Evolutionary conservation across 2,113 vertebrate genomes (phyloP).

Genomic region (Melozone crissalis): DNA sequence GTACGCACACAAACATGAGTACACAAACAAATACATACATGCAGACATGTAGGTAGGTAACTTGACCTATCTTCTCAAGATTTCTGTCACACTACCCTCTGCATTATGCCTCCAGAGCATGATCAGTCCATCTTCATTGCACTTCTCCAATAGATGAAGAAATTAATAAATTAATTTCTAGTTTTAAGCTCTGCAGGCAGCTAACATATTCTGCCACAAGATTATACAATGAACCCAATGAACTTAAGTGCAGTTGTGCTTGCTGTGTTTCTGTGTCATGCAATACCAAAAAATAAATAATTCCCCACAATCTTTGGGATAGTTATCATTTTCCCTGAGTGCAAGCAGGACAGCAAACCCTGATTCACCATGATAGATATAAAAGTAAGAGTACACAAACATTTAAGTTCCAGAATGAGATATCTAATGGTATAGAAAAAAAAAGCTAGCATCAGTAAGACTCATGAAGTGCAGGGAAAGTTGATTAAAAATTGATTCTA

Average conservation of each 20-base stretch:
- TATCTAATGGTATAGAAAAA: neutral
- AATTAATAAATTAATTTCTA: neutral
- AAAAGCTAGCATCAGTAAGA: neutral
- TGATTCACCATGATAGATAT: neutral
- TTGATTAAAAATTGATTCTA: neutral
- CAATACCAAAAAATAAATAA: neutral
- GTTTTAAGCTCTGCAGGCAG: neutral
- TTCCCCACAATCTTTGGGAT: neutral
- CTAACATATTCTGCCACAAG: neutral
- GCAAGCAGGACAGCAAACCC: neutral
- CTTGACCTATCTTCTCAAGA: neutral
- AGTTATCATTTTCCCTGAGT: neutral
- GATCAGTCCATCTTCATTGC: neutral
- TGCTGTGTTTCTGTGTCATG: neutral
- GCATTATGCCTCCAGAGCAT: neutral
- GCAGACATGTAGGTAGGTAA: neutral
- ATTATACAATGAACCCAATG: neutral
- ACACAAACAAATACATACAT: neutral
- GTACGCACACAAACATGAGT: neutral
- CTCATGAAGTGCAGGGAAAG: neutral
- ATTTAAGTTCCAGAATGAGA: neutral
- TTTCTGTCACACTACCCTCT: neutral
- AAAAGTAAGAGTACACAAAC: neutral
- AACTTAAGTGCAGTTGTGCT: neutral
- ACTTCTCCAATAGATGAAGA: neutral